Evolutionary conservation across 1,140 invertebrate species (phyloP), one percentile per base, ranked within the genome.

Genomic region (Drosophila subpulchrella): DNA sequence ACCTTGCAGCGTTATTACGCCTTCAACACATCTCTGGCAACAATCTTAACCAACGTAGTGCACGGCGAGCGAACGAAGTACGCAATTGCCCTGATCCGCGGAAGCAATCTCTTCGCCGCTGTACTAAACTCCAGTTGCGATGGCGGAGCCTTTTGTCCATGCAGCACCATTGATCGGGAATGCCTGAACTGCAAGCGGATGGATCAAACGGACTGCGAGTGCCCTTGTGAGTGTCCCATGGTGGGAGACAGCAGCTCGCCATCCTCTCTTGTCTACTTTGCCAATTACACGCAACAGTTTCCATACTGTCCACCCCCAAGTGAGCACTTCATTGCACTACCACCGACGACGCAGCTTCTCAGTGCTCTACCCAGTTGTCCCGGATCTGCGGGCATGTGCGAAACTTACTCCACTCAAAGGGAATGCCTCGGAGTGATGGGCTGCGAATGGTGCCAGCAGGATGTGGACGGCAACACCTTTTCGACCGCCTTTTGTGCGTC

Each of bases 121-220:
- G 94, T 98, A 12, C 96, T 98, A 4, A 98, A 98, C 91, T 95
- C 96, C 46, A 91, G 90, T 30, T 91, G 97, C 91, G 95, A 96
- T 81, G 94, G 95, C 6, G 81, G 96, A 11, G 96, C 97, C 6
- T 98, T 98, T 91, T 98, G 97, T 92, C 97, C 97, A 0, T 99
- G 97, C 85, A 98, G 97, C 90, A 97, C 97, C 91, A 96, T 96
- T 62, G 97, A 98, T 91, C 94, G 97, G 17, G 93, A 97, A 0
- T 99, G 98, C 91, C 93, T 99, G 5, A 98, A 98, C 90, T 99
- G 98, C 91, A 96, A 98, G 91, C 94, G 97, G 17, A 98, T 98
- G 97, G 98, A 98, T 91, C 97, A 98, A 93, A 97, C 95, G 6
- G 97, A 98, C 80, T 98, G 98, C 82, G 98, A 99, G 91, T 99